These are phyloP conservation scores for Beris chalybata DNA, from an alignment of 2,888 invertebrate species.

Conservation along the genomic window DNA sequence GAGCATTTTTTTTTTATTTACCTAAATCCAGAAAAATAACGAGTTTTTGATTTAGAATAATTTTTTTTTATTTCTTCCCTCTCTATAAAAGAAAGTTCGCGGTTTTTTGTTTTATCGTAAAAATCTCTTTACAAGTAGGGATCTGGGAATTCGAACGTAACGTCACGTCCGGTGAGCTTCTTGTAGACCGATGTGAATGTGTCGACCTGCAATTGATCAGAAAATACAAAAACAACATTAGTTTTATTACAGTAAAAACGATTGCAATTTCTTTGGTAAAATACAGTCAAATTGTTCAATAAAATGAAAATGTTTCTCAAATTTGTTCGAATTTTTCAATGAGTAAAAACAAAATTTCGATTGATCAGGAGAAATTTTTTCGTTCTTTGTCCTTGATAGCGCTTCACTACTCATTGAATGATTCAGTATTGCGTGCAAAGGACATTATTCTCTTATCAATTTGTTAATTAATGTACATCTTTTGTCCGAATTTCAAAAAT, in stretches of 20 bases:
- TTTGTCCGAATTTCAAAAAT: no score
- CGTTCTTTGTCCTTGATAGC: constrained; percentile 24
- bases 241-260: background rate
- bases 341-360: constrained; percentile 17
- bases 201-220: constrained; percentile 75
- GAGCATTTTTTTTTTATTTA: no score
- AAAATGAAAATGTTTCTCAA: background rate
- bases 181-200: constrained; percentile 99
- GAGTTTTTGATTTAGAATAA: constrained; percentile 42
- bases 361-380: constrained; percentile 10
- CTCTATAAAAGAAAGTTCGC: constrained; percentile 45
- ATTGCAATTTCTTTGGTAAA: background rate
- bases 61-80: constrained; percentile 44
- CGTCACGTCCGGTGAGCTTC: constrained; percentile 98
- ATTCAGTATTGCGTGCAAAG: constrained; percentile 22
- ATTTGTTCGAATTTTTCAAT: constrained; percentile 13
- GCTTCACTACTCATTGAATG: constrained; percentile 16
- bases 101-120: constrained; percentile 41
- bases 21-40: background rate
- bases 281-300: background rate
- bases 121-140: constrained; percentile 73
- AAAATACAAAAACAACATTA: constrained; percentile 11
- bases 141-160: constrained; percentile 99
- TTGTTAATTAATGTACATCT: no score
- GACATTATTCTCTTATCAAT: background rate